Base-by-base conservation (phyloP, 2,797 vertebrate species). In the Typhlichthys subterraneus region DNA sequence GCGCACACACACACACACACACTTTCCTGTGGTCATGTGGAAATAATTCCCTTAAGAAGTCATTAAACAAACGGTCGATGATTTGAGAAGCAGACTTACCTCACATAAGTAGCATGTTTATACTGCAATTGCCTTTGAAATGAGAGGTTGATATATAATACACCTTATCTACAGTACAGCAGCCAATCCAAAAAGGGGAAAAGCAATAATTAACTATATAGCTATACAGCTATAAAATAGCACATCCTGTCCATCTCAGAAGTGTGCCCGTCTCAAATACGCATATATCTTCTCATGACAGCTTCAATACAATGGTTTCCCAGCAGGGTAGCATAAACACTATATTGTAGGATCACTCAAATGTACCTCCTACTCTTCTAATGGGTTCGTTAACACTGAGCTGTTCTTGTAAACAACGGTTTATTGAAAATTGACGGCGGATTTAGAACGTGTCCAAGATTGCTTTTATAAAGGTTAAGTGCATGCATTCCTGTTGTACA, bases 41-140 rank as follows among this genome's bases (percentile, higher is more conserved):
- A 69, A 75, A 57, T 48, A 53, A 56, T 70, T 65, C 23, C 55
- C 29, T 29, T 15, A 60, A 29, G 51, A 67, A 71, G 67, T 65
- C 54, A 47, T 58, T 31, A 57, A 59, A 60, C 10, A 58, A 31
- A 68, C 23, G 12, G 47, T 14, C 33, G 45, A 23, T 45, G 56
- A 33, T 58, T 52, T 42, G 14, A 63, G 50, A 61, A 33, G 4
- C n/a, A 29, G 51, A 29, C 17, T 46, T 15, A 5, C 61, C 13
- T 31, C 12, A 46, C 17, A 63, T 51, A 2, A 19, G 14, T 4
- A 12, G 1, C 4, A 42, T 7, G 38, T 9, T 9, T 42, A 42
- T 42, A 42, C 9, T 4, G 23, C 6, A 42, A 42, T 7, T 7
- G 6, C 38, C 9, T 42, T 42, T 42, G 38, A 42, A 42, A 42